Conservation (phyloP, 2,113 vertebrate species). For the Oreotragus oreotragus region DNA sequence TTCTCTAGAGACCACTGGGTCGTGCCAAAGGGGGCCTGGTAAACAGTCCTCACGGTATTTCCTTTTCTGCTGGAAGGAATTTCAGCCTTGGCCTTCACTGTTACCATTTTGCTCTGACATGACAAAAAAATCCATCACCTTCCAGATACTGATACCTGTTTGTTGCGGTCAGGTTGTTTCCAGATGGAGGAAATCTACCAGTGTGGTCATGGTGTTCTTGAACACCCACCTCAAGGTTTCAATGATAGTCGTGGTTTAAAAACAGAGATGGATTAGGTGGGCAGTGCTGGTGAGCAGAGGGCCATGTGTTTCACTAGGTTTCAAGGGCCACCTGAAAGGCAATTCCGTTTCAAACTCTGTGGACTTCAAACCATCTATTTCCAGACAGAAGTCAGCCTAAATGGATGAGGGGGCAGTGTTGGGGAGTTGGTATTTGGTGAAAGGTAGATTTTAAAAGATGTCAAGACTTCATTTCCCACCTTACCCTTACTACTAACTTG, state of each 20-base stretch:
- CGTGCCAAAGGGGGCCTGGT: not conserved
- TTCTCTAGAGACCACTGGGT: not conserved
- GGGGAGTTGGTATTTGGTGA: not conserved
- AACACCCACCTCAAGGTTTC: not conserved
- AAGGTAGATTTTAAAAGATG: not conserved
- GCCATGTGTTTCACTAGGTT: not conserved
- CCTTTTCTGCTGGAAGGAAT: not conserved
- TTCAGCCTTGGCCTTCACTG: slow-evolving; percentile 33
- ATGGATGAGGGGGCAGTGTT: not conserved
- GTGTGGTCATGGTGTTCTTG: not conserved
- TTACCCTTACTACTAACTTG: not conserved
- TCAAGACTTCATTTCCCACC: not conserved
- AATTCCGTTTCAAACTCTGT: not conserved
- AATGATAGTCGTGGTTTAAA: not conserved
- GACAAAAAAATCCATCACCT: slow-evolving; percentile 21
- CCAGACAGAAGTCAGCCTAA: not conserved
- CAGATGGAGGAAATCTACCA: not conserved
- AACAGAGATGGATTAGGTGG: not conserved
- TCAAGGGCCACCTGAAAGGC: not conserved
- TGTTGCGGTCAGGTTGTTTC: not conserved
- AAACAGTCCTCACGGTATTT: not conserved
- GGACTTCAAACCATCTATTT: not conserved
- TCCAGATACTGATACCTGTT: not conserved
- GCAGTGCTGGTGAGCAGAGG: not conserved
- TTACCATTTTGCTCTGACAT: not conserved